These are phyloP conservation scores for Dasyornis broadbenti DNA, from an alignment of 2,113 vertebrate species.

Conservation along the genomic window DNA sequence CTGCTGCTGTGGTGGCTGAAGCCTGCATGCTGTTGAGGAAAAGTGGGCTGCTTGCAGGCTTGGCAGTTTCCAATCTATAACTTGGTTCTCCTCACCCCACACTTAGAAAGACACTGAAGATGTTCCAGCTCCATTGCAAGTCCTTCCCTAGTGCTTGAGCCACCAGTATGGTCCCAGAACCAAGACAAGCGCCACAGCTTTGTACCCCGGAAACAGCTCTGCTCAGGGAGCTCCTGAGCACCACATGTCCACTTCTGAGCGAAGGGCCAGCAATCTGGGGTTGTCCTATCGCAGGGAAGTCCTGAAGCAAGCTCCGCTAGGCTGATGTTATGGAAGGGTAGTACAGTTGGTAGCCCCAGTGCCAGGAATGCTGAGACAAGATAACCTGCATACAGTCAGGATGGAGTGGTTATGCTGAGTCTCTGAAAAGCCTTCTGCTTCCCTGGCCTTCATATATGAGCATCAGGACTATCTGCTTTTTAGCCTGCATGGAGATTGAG, in stretches of 20 bases:
- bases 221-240: neutral
- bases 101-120: neutral
- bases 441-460: neutral
- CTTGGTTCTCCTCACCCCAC: neutral
- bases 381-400: neutral
- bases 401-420: neutral
- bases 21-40: neutral
- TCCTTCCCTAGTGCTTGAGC: neutral
- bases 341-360: fast-evolving
- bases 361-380: neutral
- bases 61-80: neutral
- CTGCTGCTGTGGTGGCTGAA: neutral
- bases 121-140: neutral
- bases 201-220: neutral
- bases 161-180: fast-evolving
- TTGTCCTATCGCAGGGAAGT: neutral
- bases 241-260: neutral
- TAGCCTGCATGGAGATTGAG: neutral
- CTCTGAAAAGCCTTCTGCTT: neutral
- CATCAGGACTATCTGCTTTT: neutral
- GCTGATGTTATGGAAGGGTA: neutral
- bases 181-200: neutral
- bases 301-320: neutral
- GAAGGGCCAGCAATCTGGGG: neutral
- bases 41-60: neutral